A percentile compares a stretch with the other conserved stretches of the same genome.
Conservation (phyloP, 2,888 invertebrate genomes). For the Trissolcus japonicus region DNA sequence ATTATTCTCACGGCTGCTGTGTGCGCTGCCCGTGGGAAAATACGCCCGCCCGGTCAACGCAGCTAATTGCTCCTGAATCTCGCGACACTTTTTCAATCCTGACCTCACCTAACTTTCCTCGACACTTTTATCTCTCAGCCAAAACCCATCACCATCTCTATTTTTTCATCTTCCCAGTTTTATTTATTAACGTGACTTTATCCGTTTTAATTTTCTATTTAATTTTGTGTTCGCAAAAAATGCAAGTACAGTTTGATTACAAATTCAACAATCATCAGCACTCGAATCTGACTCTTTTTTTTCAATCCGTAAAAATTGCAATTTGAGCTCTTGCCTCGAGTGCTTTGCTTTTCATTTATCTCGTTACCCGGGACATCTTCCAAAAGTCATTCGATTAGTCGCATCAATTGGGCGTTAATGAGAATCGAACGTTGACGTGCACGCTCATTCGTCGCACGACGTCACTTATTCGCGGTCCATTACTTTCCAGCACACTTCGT, state of each 20-base stretch:
- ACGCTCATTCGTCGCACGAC: slow-evolving; percentile 24
- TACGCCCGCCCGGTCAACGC: slow-evolving; percentile 66
- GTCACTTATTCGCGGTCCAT: slow-evolving; percentile 39
- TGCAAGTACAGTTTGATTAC: no score
- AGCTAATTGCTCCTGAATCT: slow-evolving; percentile 50
- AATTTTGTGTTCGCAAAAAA: background rate
- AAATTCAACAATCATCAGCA: background rate
- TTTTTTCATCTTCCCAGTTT: no score
- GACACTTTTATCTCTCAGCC: no score
- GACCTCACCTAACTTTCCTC: no score
- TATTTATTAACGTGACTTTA: no score
- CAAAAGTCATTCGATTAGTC: slow-evolving; percentile 53
- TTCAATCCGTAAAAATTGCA: slow-evolving; percentile 15
- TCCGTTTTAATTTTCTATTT: background rate
- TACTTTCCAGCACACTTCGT: slow-evolving; percentile 13
- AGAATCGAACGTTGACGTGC: slow-evolving; percentile 44
- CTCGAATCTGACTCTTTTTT: background rate
- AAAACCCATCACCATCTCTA: no score
- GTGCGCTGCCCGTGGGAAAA: slow-evolving; percentile 73
- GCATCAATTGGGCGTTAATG: slow-evolving; percentile 48
- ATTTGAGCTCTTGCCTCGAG: slow-evolving; percentile 22
- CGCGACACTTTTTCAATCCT: no score
- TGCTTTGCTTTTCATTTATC: slow-evolving; percentile 36
- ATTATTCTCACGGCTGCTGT: slow-evolving; percentile 74
- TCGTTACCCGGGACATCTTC: slow-evolving; percentile 39